Evolutionary conservation across 2,888 invertebrate species (phyloP), one percentile per base, ranked within the genome.

Genomic region (Diaperis boleti): DNA sequence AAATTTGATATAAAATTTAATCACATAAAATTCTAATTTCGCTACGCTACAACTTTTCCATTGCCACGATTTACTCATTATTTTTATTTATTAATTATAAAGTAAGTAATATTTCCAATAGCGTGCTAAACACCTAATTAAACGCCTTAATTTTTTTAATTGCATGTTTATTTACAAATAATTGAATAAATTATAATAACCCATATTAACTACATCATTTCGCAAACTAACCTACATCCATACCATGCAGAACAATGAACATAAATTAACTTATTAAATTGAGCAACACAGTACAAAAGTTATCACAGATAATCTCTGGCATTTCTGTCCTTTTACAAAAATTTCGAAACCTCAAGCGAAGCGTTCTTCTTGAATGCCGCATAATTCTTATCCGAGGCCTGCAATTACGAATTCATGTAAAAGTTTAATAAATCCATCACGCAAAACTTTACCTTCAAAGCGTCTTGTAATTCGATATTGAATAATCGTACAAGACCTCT

Each of bases 401-500:
- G 64, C 65, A 78, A 78, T 17, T 13, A 55, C n/a, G 10, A 14
- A 15, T 3, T 6, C 5, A 10, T 13, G 13, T n/a, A n/a, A 39
- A 17, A 29, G 14, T 17, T 14, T 45, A 45, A 20, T 45, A 17
- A 52, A 35, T n/a, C n/a, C n/a, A 26, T 1, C 17, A 18, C 26
- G 2, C 6, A 26, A 26, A 26, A 26, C 26, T 26, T 26, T 22
- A 49, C 85, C 73, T 82, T 81, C 10, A 83, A 62, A 1, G 85
- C 85, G 62, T 85, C 84, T 13, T 75, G 72, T 75, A 85, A 79
- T 71, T 85, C 85, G 47, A 85, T 77, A 66, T 84, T 83, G 65
- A 83, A 85, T 2, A 85, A 71, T 59, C 83, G 74, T 1, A 81
- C 76, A 8, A 86, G 72, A 3, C 85, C 85, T 63, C 79, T 78